Conservation (phyloP, 2,888 invertebrate genomes). For the Calameuta idolon region DNA sequence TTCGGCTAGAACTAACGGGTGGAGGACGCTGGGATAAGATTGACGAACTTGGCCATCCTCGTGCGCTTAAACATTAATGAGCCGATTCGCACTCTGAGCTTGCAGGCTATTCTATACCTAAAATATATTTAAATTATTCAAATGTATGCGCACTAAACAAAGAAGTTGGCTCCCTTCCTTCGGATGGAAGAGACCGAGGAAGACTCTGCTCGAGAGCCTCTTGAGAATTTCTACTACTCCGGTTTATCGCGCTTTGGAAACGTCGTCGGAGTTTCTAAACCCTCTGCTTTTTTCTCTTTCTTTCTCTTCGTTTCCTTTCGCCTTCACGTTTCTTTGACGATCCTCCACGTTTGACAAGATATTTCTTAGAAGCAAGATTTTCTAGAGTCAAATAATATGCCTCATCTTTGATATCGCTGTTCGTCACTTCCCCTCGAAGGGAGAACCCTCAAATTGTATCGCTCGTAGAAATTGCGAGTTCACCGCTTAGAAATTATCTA, state of each 20-base stretch:
- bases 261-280: background rate
- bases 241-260: background rate
- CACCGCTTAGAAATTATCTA: conserved; percentile 27
- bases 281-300: no score
- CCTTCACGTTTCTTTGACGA: background rate
- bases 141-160: conserved; percentile 2
- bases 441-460: background rate
- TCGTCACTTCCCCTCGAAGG: background rate
- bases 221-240: background rate
- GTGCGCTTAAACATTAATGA: background rate
- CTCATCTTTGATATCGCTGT: background rate
- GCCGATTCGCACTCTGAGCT: background rate
- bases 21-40: background rate
- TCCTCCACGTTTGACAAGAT: background rate
- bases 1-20: background rate
- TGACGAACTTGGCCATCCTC: background rate
- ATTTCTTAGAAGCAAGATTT: background rate
- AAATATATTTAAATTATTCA: conserved; percentile 15
- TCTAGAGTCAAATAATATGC: background rate
- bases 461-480: background rate
- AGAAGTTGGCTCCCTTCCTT: background rate
- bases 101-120: background rate
- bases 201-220: background rate
- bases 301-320: background rate
- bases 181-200: background rate